Evolutionary conservation across 2,797 vertebrate genomes (phyloP).

Genomic region (Hippopotamyrus pictus): DNA sequence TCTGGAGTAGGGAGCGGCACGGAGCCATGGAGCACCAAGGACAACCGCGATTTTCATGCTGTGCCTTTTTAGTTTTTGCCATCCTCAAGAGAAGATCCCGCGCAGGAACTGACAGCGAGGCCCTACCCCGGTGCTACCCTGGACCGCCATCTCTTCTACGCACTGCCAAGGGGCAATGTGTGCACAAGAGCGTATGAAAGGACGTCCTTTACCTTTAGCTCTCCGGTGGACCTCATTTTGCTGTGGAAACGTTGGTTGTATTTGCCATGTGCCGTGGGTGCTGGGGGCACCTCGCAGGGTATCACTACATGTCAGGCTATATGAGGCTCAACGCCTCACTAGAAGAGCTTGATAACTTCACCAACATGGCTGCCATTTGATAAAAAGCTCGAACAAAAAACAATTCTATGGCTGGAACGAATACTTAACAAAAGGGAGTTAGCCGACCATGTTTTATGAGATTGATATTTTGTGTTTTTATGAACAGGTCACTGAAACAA

Average conservation of each 20-base stretch:
- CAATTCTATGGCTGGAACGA: slow-evolving; percentile 20
- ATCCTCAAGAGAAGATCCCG: slow-evolving; percentile 26
- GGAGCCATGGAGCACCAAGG: background rate
- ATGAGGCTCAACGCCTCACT: background rate
- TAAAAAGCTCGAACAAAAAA: slow-evolving; percentile 25
- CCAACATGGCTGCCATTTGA: slow-evolving; percentile 14
- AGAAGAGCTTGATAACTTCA: background rate
- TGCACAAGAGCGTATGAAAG: slow-evolving; percentile 19
- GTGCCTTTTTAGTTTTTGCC: slow-evolving; percentile 66
- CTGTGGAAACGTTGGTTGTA: slow-evolving; percentile 32
- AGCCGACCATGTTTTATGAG: background rate
- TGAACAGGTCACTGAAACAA: slow-evolving; percentile 47
- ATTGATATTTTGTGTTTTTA: slow-evolving; percentile 25
- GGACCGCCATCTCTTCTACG: background rate
- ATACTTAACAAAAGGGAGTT: slow-evolving; percentile 14
- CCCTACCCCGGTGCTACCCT: background rate
- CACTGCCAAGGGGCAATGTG: slow-evolving; percentile 28
- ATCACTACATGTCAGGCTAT: background rate
- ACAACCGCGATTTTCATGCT: slow-evolving; percentile 38
- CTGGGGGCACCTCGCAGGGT: background rate
- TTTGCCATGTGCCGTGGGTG: background rate
- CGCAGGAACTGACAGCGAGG: background rate
- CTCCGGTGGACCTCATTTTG: slow-evolving; percentile 42
- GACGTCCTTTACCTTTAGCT: slow-evolving; percentile 42
- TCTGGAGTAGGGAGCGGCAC: background rate